Base-by-base conservation (phyloP, 2,888 invertebrate genomes). In the Lamellibrachia satsuma region DNA sequence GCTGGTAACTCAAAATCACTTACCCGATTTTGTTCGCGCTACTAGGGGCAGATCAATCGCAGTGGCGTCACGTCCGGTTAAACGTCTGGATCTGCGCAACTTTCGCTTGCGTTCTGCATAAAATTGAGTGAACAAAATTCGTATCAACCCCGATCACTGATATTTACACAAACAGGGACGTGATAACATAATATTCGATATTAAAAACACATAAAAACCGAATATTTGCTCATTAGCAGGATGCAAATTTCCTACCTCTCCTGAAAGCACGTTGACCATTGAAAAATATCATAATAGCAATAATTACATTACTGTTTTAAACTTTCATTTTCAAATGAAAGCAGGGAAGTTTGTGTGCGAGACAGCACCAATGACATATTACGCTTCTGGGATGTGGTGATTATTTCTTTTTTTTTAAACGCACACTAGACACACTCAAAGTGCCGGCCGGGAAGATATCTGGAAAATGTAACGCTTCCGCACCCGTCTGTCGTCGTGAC, bases 11-110 rank as follows among this genome's bases (percentile, higher is more conserved):
- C 22, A 22, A 75, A 75, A 75, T 75, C n/a, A 75, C 75, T 75
- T 75, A 75, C 75, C 75, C n/a, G 75, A 75, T 75, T 75, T 75
- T 15, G n/a, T 75, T 75, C 75, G 75, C 75, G 75, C 75, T 2
- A 75, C 75, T 75, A 75, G 75, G 75, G 75, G 75, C 22, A 75
- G 75, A 22, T 75, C 75, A 22, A 75, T 75, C 22, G 75, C 22
- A 22, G 75, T 75, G 75, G 75, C 75, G n/a, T 75, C 75, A 15
- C 75, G n/a, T 75, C 75, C 75, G 75, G 75, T 75, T 75, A 75
- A 75, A 11, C 75, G 75, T 75, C 75, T 75, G 75, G 75, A 75
- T 75, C 75, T 75, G 75, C 75, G 75, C 75, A 75, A 75, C 22
- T 75, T 75, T n/a, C 75, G 75, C 75, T 75, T 75, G 75, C 75